phyloP scores from a whole-genome alignment of 2,797 vertebrate genomes.

The Mus spretus region DNA sequence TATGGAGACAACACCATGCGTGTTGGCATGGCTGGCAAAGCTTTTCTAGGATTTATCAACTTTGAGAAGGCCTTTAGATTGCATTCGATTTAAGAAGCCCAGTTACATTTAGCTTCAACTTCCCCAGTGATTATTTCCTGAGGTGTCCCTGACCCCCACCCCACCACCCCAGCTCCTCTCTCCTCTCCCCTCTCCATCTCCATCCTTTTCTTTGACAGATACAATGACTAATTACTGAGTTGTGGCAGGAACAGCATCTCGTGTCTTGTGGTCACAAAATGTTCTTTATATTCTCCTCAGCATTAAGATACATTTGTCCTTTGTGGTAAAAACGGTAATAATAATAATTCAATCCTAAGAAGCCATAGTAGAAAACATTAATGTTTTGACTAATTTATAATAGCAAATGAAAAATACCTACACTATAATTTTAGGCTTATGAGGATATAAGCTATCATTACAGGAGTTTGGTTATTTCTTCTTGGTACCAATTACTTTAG shows the following conservation, averaged over 20 bases:
- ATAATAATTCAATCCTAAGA: conserved; percentile 67
- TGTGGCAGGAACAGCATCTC: conserved; percentile 69
- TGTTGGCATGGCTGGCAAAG: background rate
- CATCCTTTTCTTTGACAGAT: background rate
- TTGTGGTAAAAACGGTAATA: conserved; percentile 63
- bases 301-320: conserved; percentile 62
- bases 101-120: background rate
- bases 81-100: conserved; percentile 18
- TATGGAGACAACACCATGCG: background rate
- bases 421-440: conserved; percentile 77
- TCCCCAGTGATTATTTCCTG: background rate
- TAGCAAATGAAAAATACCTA: conserved; percentile 75
- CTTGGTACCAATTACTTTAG: conserved; percentile 64
- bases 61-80: background rate
- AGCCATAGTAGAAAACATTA: conserved; percentile 76
- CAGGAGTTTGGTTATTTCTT: conserved; percentile 65
- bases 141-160: background rate
- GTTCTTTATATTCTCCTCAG: conserved; percentile 79
- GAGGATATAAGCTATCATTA: conserved; percentile 67
- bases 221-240: conserved; percentile 60
- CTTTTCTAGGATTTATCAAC: background rate
- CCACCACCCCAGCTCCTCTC: background rate
- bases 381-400: conserved; percentile 78
- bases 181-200: background rate
- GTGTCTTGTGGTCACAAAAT: conserved; percentile 80